phyloP scores from a whole-genome alignment of 2,113 vertebrate genomes.

The Hemiscyllium ocellatum region DNA sequence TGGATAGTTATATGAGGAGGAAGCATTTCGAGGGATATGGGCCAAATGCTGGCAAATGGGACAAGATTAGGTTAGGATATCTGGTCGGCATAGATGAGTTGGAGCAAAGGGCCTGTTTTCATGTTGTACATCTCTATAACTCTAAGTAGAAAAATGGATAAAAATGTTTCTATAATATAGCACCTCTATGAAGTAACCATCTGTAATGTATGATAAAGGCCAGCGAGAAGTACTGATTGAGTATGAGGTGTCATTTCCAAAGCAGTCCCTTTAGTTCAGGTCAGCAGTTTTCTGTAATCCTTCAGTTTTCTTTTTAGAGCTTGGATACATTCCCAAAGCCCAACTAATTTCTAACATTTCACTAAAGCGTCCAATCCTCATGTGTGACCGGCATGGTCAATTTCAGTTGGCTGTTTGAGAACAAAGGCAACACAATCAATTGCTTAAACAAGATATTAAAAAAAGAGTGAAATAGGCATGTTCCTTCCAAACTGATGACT shows the following conservation, averaged over 20 bases:
- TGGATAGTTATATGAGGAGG: no score
- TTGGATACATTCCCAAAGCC: not conserved
- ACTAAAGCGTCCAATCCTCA: not conserved
- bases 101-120: no score
- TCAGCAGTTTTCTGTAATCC: not conserved
- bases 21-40: no score
- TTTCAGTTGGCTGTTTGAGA: not conserved
- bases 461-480: not conserved
- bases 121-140: no score
- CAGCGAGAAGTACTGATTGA: not conserved
- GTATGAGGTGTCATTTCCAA: not conserved
- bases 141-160: no score
- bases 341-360: not conserved
- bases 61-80: no score
- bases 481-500: no score
- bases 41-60: no score
- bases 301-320: not conserved
- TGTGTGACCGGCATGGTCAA: not conserved
- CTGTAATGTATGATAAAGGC: not conserved
- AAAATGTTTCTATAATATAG: not conserved
- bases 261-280: not conserved
- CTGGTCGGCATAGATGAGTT: no score
- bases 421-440: not conserved
- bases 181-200: not conserved
- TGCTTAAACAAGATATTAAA: not conserved